Conservation (phyloP, 2,797 vertebrate genomes). For the Acanthurus leucopareius region DNA sequence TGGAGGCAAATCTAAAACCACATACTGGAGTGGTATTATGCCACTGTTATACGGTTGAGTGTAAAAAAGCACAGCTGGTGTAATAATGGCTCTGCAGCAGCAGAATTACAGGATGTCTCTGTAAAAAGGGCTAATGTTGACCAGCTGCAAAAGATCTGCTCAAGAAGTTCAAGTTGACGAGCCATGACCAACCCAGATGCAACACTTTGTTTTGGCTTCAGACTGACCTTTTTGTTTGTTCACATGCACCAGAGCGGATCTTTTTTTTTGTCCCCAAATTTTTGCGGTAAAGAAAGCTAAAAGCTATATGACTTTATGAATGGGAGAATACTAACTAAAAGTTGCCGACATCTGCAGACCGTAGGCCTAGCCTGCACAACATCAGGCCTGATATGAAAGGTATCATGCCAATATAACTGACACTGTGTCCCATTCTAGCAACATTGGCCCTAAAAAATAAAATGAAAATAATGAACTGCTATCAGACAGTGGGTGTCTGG, state of each 20-base stretch:
- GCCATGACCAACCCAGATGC: slow-evolving; percentile 15
- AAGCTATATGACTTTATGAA: neutral
- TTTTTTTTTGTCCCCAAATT: slow-evolving; percentile 11
- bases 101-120: neutral
- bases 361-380: neutral
- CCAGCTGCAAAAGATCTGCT: neutral
- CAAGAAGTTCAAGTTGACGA: neutral
- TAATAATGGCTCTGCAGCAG: no score
- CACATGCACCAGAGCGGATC: neutral
- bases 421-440: neutral
- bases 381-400: neutral
- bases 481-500: neutral
- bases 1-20: no score
- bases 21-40: no score
- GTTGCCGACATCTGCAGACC: neutral
- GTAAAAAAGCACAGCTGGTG: no score
- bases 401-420: neutral
- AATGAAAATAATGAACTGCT: neutral
- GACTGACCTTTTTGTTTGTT: slow-evolving; percentile 2
- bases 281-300: neutral
- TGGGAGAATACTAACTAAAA: neutral
- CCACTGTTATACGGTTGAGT: no score
- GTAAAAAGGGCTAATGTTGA: neutral
- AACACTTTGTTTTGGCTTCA: slow-evolving; percentile 2
- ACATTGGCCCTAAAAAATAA: neutral